phyloP scores from a whole-genome alignment of 1,140 invertebrate species.

The Thaumatotibia leucotreta region DNA sequence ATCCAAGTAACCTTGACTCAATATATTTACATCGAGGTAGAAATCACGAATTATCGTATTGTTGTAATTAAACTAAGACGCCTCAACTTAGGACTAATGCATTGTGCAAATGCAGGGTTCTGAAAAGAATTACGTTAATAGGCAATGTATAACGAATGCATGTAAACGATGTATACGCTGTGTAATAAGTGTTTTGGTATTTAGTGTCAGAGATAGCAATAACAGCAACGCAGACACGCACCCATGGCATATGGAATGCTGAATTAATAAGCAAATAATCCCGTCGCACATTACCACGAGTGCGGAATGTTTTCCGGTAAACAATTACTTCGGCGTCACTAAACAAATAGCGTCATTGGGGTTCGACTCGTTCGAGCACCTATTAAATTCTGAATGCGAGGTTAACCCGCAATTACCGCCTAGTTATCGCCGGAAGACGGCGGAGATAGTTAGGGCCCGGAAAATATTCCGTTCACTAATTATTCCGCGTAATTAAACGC shows the following conservation, averaged over 20 bases:
- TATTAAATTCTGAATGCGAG: conserved; percentile 74
- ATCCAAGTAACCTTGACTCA: too few relatives aligned
- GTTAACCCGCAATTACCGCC: conserved; percentile 75
- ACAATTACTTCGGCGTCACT: conserved; percentile 65
- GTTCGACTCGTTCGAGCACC: conserved; percentile 56
- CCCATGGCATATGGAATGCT: not conserved
- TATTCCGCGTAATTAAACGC: conserved; percentile 76
- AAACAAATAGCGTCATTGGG: conserved; percentile 67
- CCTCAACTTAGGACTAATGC: too few relatives aligned
- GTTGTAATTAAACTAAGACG: too few relatives aligned
- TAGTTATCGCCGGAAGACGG: conserved; percentile 75
- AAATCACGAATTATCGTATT: too few relatives aligned
- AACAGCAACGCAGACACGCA: not conserved
- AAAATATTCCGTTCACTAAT: conserved; percentile 76
- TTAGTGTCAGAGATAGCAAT: not conserved
- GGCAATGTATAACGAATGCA: not conserved
- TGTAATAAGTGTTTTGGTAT: not conserved
- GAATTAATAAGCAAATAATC: conserved; percentile 11
- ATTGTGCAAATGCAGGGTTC: too few relatives aligned
- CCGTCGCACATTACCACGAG: conserved; percentile 18
- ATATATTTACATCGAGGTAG: too few relatives aligned
- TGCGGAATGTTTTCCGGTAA: conserved; percentile 46
- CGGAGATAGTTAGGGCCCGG: conserved; percentile 74
- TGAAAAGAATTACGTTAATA: not conserved
- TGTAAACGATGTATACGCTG: too few relatives aligned